Conservation (phyloP, 2,113 vertebrate species). For the Calyptomena viridis region DNA sequence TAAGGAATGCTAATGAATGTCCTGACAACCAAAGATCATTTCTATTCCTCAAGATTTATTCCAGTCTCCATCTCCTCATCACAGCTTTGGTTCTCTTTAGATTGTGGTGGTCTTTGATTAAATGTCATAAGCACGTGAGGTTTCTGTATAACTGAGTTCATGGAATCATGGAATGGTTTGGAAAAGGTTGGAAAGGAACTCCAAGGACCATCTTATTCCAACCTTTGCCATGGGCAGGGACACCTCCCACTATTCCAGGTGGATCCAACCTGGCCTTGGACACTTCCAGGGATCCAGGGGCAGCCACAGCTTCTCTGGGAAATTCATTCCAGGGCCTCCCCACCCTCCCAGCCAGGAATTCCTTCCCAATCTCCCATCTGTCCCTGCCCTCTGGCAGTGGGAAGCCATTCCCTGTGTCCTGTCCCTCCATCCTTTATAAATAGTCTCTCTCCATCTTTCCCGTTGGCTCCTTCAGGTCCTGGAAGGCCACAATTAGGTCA, state of each 20-base stretch:
- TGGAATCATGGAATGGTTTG: not conserved
- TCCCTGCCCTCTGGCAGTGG: not conserved
- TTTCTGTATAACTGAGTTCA: not conserved
- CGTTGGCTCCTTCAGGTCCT: not conserved
- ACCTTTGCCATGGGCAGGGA: not conserved
- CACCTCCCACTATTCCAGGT: not conserved
- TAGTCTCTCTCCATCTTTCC: not conserved
- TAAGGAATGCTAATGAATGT: not conserved
- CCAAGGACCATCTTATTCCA: accelerated
- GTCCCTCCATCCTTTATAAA: not conserved
- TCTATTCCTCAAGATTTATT: not conserved
- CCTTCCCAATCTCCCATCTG: not conserved
- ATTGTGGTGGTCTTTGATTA: not conserved
- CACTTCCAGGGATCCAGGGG: not conserved
- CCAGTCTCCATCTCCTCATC: not conserved
- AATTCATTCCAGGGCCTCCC: not conserved
- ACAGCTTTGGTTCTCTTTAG: not conserved
- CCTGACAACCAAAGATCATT: not conserved
- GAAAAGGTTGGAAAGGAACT: not conserved
- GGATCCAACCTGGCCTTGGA: not conserved
- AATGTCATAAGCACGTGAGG: not conserved
- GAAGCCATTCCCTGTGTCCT: not conserved
- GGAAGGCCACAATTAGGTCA: not conserved
- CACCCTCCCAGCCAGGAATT: not conserved
- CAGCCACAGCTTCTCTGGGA: not conserved